phyloP scores from a whole-genome alignment of 2,888 invertebrate species.

The Leucophenga montana region DNA sequence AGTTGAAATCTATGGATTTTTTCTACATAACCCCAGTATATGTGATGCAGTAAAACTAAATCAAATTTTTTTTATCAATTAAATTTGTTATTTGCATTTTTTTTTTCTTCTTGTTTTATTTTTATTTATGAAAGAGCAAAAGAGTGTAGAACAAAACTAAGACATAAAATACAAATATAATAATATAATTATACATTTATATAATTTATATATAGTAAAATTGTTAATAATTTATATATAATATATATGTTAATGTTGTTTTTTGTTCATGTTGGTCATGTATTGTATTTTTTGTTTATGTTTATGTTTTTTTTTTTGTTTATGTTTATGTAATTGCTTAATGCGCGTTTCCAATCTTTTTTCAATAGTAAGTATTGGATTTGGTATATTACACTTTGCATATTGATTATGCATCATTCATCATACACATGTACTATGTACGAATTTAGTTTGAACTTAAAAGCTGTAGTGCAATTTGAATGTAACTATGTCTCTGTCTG shows the following conservation, averaged over 20 bases:
- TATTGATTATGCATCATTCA: slow-evolving; percentile 13
- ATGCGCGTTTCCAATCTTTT: slow-evolving; percentile 19
- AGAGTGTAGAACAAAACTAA: slow-evolving; percentile 70
- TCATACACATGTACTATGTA: slow-evolving; percentile 21
- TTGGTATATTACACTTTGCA: slow-evolving; percentile 29
- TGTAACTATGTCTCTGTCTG: background rate
- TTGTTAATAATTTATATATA: slow-evolving; percentile 48
- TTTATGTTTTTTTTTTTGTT: slow-evolving; percentile 8
- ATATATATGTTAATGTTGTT: slow-evolving; percentile 47
- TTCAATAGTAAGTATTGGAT: background rate
- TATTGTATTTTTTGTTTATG: background rate
- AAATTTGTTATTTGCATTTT: background rate
- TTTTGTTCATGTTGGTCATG: slow-evolving; percentile 9
- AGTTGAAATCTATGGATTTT: too few species aligned
- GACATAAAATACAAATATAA: slow-evolving; percentile 70
- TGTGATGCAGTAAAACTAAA: background rate
- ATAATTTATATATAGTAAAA: slow-evolving; percentile 46
- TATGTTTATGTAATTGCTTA: slow-evolving; percentile 18
- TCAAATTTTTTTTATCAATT: background rate
- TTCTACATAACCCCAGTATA: background rate
- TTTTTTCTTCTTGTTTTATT: slow-evolving; percentile 26
- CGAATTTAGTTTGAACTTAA: too few species aligned
- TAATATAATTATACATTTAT: slow-evolving; percentile 62
- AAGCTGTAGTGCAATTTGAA: too few species aligned
- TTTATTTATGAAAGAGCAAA: slow-evolving; percentile 69